Conservation (phyloP, 1,140 invertebrate species). For the Mercenaria mercenaria region DNA sequence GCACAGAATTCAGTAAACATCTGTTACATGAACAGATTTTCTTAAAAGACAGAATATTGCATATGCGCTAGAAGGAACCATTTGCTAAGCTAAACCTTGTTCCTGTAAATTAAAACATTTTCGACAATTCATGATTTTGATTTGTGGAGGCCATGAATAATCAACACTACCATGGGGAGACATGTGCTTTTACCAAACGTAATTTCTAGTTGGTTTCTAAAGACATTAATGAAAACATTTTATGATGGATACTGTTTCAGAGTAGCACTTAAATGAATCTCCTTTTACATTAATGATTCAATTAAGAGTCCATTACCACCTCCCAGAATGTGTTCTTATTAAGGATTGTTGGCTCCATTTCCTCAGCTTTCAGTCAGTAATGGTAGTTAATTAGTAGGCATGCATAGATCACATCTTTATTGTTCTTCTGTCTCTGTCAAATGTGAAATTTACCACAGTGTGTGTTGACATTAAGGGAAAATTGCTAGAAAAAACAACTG, state of each 20-base stretch:
- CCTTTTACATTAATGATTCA: not conserved
- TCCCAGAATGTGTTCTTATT: not conserved
- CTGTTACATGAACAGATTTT: too few species aligned
- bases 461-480: not conserved
- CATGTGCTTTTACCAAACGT: too few species aligned
- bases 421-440: not conserved
- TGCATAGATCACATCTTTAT: not conserved
- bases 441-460: not conserved
- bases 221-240: not conserved
- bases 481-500: too few species aligned
- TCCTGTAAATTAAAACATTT: too few species aligned
- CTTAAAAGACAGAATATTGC: too few species aligned
- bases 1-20: too few species aligned
- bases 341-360: slow-evolving; percentile 1
- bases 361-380: not conserved
- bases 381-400: not conserved
- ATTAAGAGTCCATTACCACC: slow-evolving; percentile 1
- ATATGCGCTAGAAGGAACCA: too few species aligned
- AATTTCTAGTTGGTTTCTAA: too few species aligned
- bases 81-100: too few species aligned
- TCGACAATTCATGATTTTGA: too few species aligned
- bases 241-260: not conserved
- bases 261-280: not conserved
- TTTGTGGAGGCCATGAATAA: too few species aligned
- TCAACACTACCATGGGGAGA: too few species aligned